Base-by-base conservation (phyloP, 2,888 invertebrate genomes). In the Macrophya annulata region DNA sequence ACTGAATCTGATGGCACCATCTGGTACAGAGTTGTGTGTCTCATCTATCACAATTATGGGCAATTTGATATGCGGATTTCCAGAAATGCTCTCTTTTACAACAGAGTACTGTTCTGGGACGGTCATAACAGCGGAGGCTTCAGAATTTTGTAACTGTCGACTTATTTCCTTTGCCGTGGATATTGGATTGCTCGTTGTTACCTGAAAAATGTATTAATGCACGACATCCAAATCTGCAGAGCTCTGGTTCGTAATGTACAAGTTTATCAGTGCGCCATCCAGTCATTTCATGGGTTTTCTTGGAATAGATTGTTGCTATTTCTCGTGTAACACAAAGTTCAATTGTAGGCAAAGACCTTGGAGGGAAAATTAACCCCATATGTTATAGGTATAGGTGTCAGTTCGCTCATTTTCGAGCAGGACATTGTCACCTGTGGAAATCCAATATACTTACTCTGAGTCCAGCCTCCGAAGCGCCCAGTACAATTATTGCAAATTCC, bases 391-490 rank as follows among this genome's bases (percentile, higher is more conserved):
- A 31, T 37, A 37, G 6, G 17, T 31, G 15, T 6, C 5, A 68
- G 68, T 68, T 37, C 37, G 12, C 21, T n/a, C 15, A 25, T 48
- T 25, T 45, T 74, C 21, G n/a, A 43, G 37, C 37, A 31, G 37
- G 6, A 8, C 37, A 37, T 62, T 55, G n/a, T 62, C 9, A 72
- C n/a, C 37, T 43, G 71, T 21, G 21, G 48, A 5, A 76, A 48
- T 31, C 21, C 9, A 21, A 21, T 37, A 88, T 88, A 68, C 89
- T 89, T 86, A 90, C 90, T 37, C 88, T 85, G 25, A 90, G 83
- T 6, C 91, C 91, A 68, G 90, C 90, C 84, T 90, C 89, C 59
- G 89, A 86, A 2, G 89, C 89, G 1, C 91, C 92, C 40, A 91
- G 51, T 21, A 89, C 1, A 6, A 89, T 74, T 31, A 90, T 85